Evolutionary conservation across 2,797 vertebrate species (phyloP).

Genomic region (Coregonus ussuriensis): DNA sequence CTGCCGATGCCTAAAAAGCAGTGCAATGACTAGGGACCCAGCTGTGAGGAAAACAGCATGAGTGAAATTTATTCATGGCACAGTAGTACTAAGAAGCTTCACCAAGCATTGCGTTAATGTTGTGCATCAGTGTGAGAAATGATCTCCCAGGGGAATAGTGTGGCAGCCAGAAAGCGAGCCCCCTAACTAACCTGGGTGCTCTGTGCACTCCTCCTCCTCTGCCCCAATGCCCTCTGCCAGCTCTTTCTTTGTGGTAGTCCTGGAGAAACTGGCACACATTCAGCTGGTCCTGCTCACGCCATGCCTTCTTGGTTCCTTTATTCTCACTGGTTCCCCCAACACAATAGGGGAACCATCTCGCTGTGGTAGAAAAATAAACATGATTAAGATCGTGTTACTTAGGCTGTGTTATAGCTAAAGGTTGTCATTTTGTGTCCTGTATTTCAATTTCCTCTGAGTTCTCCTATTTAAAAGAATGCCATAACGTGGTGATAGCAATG

Average conservation of each 20-base stretch:
- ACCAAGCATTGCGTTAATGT: not conserved
- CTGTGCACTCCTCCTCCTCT: constrained; percentile 52
- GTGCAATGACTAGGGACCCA: not conserved
- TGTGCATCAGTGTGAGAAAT: not conserved
- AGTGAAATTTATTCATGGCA: not conserved
- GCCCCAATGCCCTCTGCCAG: constrained; percentile 81
- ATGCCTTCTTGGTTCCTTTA: not conserved
- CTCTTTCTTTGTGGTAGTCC: constrained; percentile 81
- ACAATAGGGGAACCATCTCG: constrained; percentile 80
- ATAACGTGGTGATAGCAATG: no score
- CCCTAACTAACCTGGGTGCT: constrained; percentile 53
- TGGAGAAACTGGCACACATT: constrained; percentile 81
- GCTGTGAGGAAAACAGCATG: not conserved
- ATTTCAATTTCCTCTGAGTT: no score
- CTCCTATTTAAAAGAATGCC: no score
- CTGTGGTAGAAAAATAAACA: constrained; percentile 59
- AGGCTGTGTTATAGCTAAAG: no score
- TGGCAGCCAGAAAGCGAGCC: not conserved
- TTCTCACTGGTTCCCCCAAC: not conserved
- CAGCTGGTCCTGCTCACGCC: constrained; percentile 22
- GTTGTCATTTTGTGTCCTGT: no score
- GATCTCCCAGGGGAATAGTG: not conserved
- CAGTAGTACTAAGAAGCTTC: not conserved
- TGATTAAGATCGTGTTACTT: not conserved
- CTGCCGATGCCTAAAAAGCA: not conserved